phyloP scores from a whole-genome alignment of 1,140 invertebrate genomes.

The Brachionus angularis region DNA sequence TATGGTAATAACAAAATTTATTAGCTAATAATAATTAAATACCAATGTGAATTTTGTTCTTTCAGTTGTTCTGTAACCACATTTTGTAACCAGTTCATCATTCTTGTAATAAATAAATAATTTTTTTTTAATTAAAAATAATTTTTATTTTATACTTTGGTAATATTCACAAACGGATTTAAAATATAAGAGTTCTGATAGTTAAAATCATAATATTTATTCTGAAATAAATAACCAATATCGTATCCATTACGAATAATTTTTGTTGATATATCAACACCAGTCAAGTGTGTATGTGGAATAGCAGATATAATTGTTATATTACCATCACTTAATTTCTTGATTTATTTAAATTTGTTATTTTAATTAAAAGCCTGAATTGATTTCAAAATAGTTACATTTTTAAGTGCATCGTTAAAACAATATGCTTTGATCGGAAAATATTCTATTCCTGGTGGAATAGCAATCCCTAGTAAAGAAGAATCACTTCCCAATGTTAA shows the following conservation, averaged over 20 bases:
- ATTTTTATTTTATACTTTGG: background rate
- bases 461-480: constrained; percentile 69
- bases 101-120: background rate
- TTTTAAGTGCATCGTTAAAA: constrained; percentile 76
- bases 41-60: background rate
- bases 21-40: background rate
- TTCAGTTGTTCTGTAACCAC: background rate
- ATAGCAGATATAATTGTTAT: constrained; percentile 76
- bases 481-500: constrained; percentile 14
- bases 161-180: constrained; percentile 23
- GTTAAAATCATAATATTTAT: constrained; percentile 40
- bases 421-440: constrained; percentile 86
- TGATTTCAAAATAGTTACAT: constrained; percentile 50
- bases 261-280: constrained; percentile 73
- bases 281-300: constrained; percentile 90
- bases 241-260: constrained; percentile 70
- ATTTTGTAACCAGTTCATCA: constrained; percentile 28
- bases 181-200: constrained; percentile 20
- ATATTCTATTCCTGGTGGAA: constrained; percentile 71
- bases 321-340: background rate
- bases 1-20: background rate
- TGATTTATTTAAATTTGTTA: background rate
- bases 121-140: background rate
- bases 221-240: constrained; percentile 19
- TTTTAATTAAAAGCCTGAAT: too few relatives aligned